Base-by-base conservation (phyloP, 2,113 vertebrate genomes). In the Phocoena sinus region DNA sequence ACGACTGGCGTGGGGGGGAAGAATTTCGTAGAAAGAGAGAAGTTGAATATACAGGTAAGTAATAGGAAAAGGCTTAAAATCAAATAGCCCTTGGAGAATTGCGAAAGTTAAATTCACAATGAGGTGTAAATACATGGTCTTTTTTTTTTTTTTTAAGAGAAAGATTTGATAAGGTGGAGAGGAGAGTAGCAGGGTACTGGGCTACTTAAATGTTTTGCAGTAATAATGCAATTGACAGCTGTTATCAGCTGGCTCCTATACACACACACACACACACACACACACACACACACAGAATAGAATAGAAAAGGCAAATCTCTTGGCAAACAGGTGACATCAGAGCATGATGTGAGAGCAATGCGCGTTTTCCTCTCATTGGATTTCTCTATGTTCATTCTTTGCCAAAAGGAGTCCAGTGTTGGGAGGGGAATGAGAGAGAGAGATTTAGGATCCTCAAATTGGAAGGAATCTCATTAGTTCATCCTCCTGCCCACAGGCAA, bases 201-300 rank as follows among this genome's bases (percentile, higher is more conserved):
- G 63, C 60, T 96, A 94, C 94, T 91, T 97, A 94, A 96, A 91
- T 86, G 44, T 25, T 97, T 94, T 91, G 73, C 77, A 84, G 65
- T 81, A 76, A 95, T 89, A 97, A 94, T 53, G 23, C 41, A 47
- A 58, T 95, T 95, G 81, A 94, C 74, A 98, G 84, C 88, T 98
- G 87, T 89, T 95, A 94, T 70, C 90, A 95, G 73, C 79, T 89
- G 85, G 36, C 74, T 70, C n/a, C 44, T 31, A 2, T 14, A 53
- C 5, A 36, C 67, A 36, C 67, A 68, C 67, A 68, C 67, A 67
- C 31, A 47, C 13, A 76, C 73, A 33, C 28, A 11, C 41, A 76
- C 71, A 80, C 74, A 83, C 50, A 44, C 41, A 77, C 44, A 79
- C 44, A 33, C 5, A 12, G 47, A 47, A 47, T 47, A 70, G 8